phyloP scores from a whole-genome alignment of 2,797 vertebrate genomes.

The Sebastes taczanowskii region DNA sequence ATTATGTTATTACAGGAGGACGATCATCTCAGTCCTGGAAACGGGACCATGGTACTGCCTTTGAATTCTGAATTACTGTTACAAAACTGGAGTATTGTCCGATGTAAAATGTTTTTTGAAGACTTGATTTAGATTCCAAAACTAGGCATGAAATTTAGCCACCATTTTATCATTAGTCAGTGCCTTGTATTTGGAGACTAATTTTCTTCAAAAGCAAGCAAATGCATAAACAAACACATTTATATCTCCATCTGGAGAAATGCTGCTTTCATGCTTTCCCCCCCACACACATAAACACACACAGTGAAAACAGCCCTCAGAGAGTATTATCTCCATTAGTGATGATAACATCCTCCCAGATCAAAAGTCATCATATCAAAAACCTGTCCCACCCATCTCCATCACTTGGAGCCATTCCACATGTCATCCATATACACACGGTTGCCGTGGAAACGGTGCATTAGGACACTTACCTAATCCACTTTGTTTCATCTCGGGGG shows the following conservation, averaged over 20 bases:
- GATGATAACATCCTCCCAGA: neutral
- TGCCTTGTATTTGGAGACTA: neutral
- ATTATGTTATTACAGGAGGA: neutral
- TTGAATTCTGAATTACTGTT: neutral
- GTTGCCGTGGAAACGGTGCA: conserved; percentile 21
- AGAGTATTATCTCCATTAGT: neutral
- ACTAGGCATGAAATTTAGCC: neutral
- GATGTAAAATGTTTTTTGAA: neutral
- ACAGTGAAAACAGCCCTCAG: neutral
- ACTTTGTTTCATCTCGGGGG: conserved; percentile 97
- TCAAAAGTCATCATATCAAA: neutral
- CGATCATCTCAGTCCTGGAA: neutral
- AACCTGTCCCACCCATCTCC: neutral
- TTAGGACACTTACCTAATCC: conserved; percentile 89
- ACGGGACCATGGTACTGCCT: neutral
- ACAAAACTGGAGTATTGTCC: neutral
- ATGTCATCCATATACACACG: neutral
- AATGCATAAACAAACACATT: neutral
- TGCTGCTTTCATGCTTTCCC: neutral
- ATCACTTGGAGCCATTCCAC: neutral
- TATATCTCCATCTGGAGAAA: neutral
- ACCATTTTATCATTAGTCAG: neutral
- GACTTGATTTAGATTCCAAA: neutral
- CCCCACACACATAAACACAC: neutral
- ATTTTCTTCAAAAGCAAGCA: neutral